A percentile compares a stretch with the other conserved stretches of the same genome.
phyloP scores from a whole-genome alignment of 2,888 invertebrate species.

The Acleris cristana region DNA sequence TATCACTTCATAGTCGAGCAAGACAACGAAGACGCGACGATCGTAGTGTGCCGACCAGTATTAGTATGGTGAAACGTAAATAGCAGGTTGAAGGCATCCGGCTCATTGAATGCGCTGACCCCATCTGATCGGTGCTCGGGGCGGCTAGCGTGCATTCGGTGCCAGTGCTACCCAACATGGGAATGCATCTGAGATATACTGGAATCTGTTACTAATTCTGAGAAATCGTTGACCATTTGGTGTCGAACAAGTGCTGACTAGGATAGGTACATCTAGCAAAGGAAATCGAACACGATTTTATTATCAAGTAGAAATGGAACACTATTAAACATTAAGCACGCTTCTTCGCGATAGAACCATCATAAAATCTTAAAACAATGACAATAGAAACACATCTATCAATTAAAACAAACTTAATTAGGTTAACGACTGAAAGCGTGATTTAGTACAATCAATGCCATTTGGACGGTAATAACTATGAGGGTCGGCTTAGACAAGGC shows the following conservation, averaged over 20 bases:
- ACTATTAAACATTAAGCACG: neutral
- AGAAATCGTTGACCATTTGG: constrained; percentile 10
- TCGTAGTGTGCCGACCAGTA: constrained; percentile 80
- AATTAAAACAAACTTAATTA: constrained; percentile 10
- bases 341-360: no score
- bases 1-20: constrained; percentile 11
- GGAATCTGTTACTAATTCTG: constrained; percentile 30
- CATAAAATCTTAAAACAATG: no score
- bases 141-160: constrained; percentile 63
- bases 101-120: constrained; percentile 83
- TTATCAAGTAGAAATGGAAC: neutral
- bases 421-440: constrained; percentile 23
- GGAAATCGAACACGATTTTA: neutral
- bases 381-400: neutral
- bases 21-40: constrained; percentile 49
- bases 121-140: constrained; percentile 78
- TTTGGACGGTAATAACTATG: constrained; percentile 23
- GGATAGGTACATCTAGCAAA: constrained; percentile 12
- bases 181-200: constrained; percentile 43
- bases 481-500: constrained; percentile 24
- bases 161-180: constrained; percentile 52
- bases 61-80: constrained; percentile 80
- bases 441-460: constrained; percentile 26
- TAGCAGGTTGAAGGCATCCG: constrained; percentile 81
- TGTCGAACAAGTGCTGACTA: neutral